Conservation (phyloP, 1,140 invertebrate genomes). For the Littorina saxatilis region DNA sequence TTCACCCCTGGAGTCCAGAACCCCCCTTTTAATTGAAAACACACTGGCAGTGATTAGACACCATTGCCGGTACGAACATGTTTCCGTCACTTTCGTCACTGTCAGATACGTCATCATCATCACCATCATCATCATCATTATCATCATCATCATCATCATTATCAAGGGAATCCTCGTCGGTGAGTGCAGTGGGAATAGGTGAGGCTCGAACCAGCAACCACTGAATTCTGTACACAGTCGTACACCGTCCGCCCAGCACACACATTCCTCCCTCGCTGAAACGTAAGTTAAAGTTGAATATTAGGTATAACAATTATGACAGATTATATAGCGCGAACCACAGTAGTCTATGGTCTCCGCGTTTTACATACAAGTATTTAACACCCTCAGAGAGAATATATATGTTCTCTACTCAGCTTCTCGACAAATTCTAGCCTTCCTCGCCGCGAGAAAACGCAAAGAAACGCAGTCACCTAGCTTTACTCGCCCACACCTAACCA, state of each 20-base stretch:
- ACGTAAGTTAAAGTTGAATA: too few species aligned
- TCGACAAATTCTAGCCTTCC: not conserved
- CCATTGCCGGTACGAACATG: slow-evolving; percentile 24
- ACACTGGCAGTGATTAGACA: slow-evolving; percentile 33
- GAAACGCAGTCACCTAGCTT: not conserved
- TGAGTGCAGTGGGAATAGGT: not conserved
- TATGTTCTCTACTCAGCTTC: not conserved
- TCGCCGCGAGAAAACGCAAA: too few species aligned
- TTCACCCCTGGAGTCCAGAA: too few species aligned
- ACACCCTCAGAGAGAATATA: not conserved
- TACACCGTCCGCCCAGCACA: slow-evolving; percentile 13
- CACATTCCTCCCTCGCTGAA: slow-evolving; percentile 23
- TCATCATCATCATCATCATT: not conserved
- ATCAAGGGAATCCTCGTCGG: not conserved
- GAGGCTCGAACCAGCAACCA: slow-evolving; percentile 17
- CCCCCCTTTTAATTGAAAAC: too few species aligned
- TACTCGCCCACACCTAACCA: not conserved
- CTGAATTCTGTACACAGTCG: slow-evolving; percentile 18
- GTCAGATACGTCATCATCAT: not conserved
- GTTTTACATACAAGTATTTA: not conserved
- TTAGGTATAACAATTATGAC: not conserved
- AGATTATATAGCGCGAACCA: too few species aligned
- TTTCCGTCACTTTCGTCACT: not conserved
- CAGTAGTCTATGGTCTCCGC: not conserved
- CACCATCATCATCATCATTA: not conserved